Evolutionary conservation across 2,888 invertebrate genomes (phyloP).

Genomic region (Ornithoptera priamus): DNA sequence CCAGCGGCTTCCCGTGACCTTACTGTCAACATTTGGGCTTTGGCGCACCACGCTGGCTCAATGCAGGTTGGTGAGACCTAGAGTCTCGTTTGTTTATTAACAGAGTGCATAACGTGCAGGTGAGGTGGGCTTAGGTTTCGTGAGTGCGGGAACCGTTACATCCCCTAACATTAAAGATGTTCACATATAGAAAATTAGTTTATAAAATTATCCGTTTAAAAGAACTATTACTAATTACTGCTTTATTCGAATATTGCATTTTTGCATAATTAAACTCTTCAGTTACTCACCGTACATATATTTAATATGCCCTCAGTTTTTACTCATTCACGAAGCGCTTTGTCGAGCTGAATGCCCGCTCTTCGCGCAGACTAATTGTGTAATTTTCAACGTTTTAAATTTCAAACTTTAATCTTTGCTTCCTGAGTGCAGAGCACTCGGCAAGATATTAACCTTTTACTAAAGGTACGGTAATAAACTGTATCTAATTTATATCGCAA

Average conservation of each 20-base stretch:
- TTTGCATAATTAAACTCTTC: conserved; percentile 60
- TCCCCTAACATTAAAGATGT: too few species aligned
- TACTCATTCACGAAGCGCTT: conserved; percentile 40
- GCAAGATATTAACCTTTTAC: conserved; percentile 26
- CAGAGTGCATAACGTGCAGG: too few species aligned
- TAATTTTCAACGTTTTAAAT: conserved; percentile 46
- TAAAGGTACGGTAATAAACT: conserved; percentile 21
- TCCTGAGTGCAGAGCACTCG: conserved; percentile 18
- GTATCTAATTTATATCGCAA: background rate
- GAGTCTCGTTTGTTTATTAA: too few species aligned
- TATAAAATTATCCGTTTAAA: background rate
- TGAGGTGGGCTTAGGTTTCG: too few species aligned
- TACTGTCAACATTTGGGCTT: too few species aligned
- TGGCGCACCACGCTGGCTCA: too few species aligned
- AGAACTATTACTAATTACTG: background rate
- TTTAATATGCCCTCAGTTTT: conserved; percentile 35
- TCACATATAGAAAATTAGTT: too few species aligned
- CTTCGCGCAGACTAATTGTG: conserved; percentile 47
- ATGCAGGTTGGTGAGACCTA: too few species aligned
- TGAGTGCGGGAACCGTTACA: too few species aligned
- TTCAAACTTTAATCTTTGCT: conserved; percentile 29
- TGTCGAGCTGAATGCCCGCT: conserved; percentile 54
- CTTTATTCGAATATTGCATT: background rate
- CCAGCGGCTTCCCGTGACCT: too few species aligned
- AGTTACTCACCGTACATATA: conserved; percentile 53